Evolutionary conservation across 2,113 vertebrate species (phyloP).

Genomic region (Cottus gobio): DNA sequence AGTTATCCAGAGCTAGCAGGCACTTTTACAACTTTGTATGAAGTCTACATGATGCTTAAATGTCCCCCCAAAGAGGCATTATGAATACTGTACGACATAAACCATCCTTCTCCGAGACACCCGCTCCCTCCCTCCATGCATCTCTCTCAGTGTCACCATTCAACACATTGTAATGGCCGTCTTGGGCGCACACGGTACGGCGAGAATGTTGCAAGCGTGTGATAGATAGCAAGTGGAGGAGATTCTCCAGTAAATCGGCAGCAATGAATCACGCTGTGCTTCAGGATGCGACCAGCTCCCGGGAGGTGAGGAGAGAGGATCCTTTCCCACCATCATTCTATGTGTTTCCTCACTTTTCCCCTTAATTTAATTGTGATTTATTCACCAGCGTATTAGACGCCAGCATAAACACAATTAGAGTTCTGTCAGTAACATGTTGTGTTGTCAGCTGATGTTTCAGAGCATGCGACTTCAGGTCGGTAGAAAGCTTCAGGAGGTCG

Average conservation of each 20-base stretch:
- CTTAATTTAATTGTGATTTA: slow-evolving; percentile 1
- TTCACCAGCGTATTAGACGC: background rate
- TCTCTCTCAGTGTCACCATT: slow-evolving; percentile 26
- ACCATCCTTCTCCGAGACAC: slow-evolving; percentile 22
- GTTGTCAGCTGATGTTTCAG: slow-evolving; percentile 13
- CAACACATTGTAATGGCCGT: slow-evolving; percentile 32
- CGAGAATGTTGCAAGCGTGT: slow-evolving; percentile 48
- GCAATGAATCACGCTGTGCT: slow-evolving; percentile 43
- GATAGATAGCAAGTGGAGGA: slow-evolving; percentile 39
- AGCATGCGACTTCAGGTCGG: slow-evolving; percentile 13
- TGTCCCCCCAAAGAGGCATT: slow-evolving; percentile 39
- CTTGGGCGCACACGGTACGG: slow-evolving; percentile 15
- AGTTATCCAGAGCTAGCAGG: background rate
- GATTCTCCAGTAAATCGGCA: slow-evolving; percentile 28
- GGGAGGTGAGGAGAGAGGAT: slow-evolving; percentile 4
- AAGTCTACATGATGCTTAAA: slow-evolving; percentile 8
- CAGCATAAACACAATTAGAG: slow-evolving; percentile 22
- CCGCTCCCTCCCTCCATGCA: slow-evolving; percentile 9
- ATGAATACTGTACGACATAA: slow-evolving; percentile 30
- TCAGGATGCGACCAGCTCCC: slow-evolving; percentile 21
- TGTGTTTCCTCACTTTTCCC: background rate
- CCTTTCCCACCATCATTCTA: slow-evolving; percentile 27
- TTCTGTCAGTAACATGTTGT: slow-evolving; percentile 11
- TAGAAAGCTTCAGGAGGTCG: slow-evolving; percentile 18
- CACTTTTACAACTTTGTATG: background rate